Conservation (phyloP, 1,140 invertebrate genomes). For the Nephotettix cincticeps region DNA sequence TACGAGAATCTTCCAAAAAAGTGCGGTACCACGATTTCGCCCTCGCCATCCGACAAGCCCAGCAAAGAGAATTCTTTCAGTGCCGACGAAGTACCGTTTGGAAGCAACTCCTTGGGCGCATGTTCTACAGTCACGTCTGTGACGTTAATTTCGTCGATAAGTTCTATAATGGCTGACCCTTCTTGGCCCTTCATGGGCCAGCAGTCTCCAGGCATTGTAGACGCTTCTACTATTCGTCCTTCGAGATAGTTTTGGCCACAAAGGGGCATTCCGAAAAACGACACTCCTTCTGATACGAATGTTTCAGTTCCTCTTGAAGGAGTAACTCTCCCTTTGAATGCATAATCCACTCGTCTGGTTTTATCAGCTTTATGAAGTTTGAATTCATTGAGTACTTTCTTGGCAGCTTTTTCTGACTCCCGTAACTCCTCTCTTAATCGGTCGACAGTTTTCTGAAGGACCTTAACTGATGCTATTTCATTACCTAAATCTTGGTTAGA, state of each 20-base stretch:
- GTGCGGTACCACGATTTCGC: not conserved
- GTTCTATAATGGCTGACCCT: slow-evolving; percentile 70
- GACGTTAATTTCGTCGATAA: slow-evolving; percentile 73
- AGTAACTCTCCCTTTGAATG: not conserved
- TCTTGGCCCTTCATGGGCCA: slow-evolving; percentile 90
- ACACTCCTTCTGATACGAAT: not conserved
- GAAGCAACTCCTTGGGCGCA: slow-evolving; percentile 71
- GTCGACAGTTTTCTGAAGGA: too few species aligned
- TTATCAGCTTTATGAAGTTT: not conserved
- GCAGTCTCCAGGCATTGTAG: slow-evolving; percentile 89
- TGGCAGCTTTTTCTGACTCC: not conserved
- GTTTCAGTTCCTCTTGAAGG: not conserved
- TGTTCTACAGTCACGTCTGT: slow-evolving; percentile 91
- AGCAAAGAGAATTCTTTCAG: slow-evolving; percentile 79
- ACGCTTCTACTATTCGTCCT: slow-evolving; percentile 61
- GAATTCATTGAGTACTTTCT: not conserved
- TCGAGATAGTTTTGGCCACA: not conserved
- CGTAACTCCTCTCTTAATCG: not conserved
- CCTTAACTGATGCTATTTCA: too few species aligned
- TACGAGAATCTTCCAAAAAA: not conserved
- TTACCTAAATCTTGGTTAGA: too few species aligned
- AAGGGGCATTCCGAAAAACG: not conserved
- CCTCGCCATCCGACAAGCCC: not conserved
- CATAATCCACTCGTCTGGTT: not conserved
- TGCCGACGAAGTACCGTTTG: slow-evolving; percentile 83